Base-by-base conservation (phyloP, 2,797 vertebrate species). In the Anisognathus igniventris region DNA sequence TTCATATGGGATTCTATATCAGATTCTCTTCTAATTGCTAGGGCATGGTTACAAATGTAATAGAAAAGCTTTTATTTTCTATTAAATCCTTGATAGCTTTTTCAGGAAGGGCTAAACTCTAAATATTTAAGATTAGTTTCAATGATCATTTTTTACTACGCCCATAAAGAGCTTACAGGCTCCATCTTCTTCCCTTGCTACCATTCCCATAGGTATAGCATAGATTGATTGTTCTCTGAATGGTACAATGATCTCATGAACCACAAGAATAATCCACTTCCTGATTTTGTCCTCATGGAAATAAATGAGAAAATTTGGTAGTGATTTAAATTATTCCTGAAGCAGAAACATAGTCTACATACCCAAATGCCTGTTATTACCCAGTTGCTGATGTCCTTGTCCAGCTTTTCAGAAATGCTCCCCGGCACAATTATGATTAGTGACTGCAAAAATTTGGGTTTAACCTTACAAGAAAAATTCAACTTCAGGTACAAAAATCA, bases 41-140 rank as follows among this genome's bases (percentile, higher is more conserved):
- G 37, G 3, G 7, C 20, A 47, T 31, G 18, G 37, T 86, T 77
- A 77, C 48, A 89, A 94, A 85, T 44, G 35, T 70, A 86, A 89
- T 67, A 62, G 64, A 79, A 91, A 93, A 91, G 48, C 64, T 94
- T 91, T 71, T 83, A 65, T 85, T 93, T 95, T 91, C 48, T 50
- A 65, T 88, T 88, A 80, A 86, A 74, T 67, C 58, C 22, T 44
- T 80, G 50, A 86, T 33, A 58, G n/a, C 20, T 93, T 87, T 85
- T 85, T 72, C 74, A 94, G 58, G 64, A 76, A 84, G 23, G 35
- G 19, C 40, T 75, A 78, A 92, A 65, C 28, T 10, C 64, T 67
- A 89, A 92, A 87, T 68, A 89, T 73, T 76, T 80, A 73, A 57
- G 72, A 91, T 91, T 61, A 58, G 17, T 86, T 94, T 91, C 53